These are phyloP conservation scores for Platalea minor DNA, from an alignment of 2,797 vertebrate genomes.

Conservation along the genomic window DNA sequence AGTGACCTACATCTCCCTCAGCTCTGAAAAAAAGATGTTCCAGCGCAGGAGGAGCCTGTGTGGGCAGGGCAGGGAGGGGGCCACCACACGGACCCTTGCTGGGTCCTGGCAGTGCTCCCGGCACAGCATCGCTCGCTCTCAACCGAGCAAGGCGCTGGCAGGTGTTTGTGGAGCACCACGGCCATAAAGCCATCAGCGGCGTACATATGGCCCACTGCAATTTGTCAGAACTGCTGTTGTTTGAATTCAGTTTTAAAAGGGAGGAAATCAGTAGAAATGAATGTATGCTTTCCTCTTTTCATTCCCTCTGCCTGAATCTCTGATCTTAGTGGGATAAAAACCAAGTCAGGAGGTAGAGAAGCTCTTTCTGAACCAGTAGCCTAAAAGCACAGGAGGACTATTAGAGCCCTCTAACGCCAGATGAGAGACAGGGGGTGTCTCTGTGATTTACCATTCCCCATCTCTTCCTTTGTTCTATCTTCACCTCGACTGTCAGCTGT, in stretches of 20 bases:
- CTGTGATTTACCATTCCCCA: slow-evolving; percentile 28
- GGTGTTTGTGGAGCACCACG: background rate
- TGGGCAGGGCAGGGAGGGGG: background rate
- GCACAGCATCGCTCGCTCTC: background rate
- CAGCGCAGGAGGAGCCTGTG: background rate
- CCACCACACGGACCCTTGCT: rapidly evolving
- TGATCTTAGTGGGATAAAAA: background rate
- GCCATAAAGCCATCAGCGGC: background rate
- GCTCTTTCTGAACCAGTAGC: background rate
- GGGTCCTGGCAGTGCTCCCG: rapidly evolving
- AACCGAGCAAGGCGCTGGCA: background rate
- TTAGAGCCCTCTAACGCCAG: background rate
- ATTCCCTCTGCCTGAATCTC: background rate
- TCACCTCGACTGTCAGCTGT: slow-evolving; percentile 64
- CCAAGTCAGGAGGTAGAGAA: background rate
- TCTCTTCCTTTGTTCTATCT: slow-evolving; percentile 63
- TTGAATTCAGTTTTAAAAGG: background rate
- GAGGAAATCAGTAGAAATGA: background rate
- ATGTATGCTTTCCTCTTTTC: background rate
- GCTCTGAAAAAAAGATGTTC: background rate
- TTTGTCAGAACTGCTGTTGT: background rate
- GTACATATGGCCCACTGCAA: rapidly evolving
- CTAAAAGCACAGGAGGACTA: slow-evolving; percentile 3
- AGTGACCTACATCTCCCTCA: background rate
- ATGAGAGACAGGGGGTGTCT: background rate